A percentile compares a stretch with the other conserved stretches of the same genome.
These are phyloP conservation scores for Hypsopygia costalis DNA, from an alignment of 2,888 invertebrate species.

Conservation along the genomic window DNA sequence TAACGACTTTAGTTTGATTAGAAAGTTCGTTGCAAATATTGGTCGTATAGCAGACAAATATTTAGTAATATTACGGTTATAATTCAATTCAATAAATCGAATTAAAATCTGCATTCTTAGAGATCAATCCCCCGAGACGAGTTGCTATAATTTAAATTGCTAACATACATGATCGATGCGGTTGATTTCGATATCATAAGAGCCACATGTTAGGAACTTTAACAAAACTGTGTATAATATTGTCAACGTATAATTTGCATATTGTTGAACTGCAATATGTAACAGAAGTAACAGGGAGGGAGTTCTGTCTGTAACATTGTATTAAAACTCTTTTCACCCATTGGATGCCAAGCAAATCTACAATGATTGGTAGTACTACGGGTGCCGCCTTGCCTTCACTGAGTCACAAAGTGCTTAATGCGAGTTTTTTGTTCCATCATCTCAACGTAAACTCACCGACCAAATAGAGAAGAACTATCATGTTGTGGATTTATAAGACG, in stretches of 20 bases:
- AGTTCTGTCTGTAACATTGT: too few species aligned
- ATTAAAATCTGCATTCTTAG: slow-evolving; percentile 24
- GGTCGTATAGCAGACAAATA: slow-evolving; percentile 22
- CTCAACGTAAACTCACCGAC: too few species aligned
- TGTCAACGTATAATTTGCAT: slow-evolving; percentile 5
- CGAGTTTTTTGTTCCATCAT: too few species aligned
- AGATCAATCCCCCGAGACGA: slow-evolving; percentile 31
- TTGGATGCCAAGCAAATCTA: too few species aligned
- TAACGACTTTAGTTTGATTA: not conserved
- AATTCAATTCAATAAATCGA: slow-evolving; percentile 5
- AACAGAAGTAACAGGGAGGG: too few species aligned
- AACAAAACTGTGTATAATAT: slow-evolving; percentile 11
- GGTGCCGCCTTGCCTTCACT: too few species aligned
- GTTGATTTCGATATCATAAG: not conserved
- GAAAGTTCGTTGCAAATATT: slow-evolving; percentile 31
- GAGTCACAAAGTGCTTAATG: too few species aligned
- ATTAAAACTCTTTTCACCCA: too few species aligned
- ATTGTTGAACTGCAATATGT: too few species aligned
- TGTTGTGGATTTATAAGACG: too few species aligned
- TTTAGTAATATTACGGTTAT: not conserved
- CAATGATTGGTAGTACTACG: too few species aligned
- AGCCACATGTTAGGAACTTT: slow-evolving; percentile 21
- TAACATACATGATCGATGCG: not conserved
- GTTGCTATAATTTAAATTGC: not conserved
- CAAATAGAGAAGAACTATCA: too few species aligned